These are phyloP conservation scores for Sturnira hondurensis DNA, from an alignment of 2,113 vertebrate species.

Conservation along the genomic window DNA sequence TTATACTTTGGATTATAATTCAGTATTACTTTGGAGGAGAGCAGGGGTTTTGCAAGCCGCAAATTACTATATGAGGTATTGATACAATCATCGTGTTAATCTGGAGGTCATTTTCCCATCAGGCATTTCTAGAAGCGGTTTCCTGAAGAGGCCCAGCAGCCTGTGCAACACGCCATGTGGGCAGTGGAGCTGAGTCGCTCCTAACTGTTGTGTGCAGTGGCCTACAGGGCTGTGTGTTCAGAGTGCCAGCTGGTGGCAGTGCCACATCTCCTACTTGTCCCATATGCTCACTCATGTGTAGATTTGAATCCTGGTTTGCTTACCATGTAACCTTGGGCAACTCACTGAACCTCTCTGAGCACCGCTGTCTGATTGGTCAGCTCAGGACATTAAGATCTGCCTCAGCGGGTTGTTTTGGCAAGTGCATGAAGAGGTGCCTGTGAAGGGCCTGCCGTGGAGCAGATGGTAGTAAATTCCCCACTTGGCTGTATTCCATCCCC, in stretches of 20 bases:
- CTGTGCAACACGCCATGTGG: accelerated
- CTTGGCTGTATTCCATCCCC: not conserved
- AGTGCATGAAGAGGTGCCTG: not conserved
- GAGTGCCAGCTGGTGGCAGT: not conserved
- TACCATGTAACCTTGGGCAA: not conserved
- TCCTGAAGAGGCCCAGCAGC: not conserved
- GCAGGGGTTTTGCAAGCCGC: not conserved
- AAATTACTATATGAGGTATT: not conserved
- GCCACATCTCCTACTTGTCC: not conserved
- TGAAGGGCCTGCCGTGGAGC: not conserved
- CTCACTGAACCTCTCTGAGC: not conserved
- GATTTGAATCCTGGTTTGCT: not conserved
- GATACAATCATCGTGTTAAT: not conserved
- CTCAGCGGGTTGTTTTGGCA: not conserved
- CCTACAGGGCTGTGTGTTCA: not conserved
- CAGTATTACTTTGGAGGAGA: not conserved
- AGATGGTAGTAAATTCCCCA: no score
- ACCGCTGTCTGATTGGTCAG: not conserved
- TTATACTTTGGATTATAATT: not conserved
- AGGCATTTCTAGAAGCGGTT: not conserved
- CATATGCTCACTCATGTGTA: not conserved
- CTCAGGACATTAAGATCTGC: not conserved
- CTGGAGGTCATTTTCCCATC: not conserved
- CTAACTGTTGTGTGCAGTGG: not conserved
- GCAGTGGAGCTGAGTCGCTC: not conserved